Evolutionary conservation across 1,140 invertebrate genomes (phyloP).

Genomic region (Drosophila ananassae): DNA sequence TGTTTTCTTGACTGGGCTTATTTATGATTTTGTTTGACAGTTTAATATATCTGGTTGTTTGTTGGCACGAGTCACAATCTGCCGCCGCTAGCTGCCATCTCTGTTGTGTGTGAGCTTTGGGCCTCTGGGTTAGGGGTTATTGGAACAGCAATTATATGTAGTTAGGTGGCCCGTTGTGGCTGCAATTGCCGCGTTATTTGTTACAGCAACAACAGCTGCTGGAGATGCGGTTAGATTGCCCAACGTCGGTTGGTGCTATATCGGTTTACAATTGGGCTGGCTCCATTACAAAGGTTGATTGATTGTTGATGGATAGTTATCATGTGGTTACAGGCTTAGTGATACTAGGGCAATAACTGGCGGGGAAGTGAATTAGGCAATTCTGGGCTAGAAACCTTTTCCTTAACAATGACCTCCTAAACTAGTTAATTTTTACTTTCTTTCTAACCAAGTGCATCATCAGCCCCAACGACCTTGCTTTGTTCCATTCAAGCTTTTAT

Average conservation of each 20-base stretch:
- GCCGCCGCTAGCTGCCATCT: constrained; percentile 35
- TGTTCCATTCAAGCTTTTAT: constrained; percentile 41
- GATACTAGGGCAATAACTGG: neutral
- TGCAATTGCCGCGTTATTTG: constrained; percentile 33
- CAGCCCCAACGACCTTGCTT: constrained; percentile 61
- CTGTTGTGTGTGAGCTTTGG: constrained; percentile 28
- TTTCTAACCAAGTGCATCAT: constrained; percentile 20
- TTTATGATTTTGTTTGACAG: constrained; percentile 65
- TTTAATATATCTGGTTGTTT: constrained; percentile 59
- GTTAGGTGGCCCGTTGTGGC: constrained; percentile 38
- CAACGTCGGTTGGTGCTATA: constrained; percentile 42
- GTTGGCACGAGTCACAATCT: constrained; percentile 55
- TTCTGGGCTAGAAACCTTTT: neutral
- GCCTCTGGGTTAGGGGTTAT: constrained; percentile 66
- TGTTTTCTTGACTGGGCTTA: constrained; percentile 41
- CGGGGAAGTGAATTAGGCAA: too few species aligned
- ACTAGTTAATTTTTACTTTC: constrained; percentile 6
- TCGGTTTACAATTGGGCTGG: constrained; percentile 27
- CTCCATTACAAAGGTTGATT: constrained; percentile 41
- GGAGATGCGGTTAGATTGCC: constrained; percentile 55
- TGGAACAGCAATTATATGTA: constrained; percentile 67
- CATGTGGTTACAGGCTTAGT: constrained; percentile 23
- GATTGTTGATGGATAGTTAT: constrained; percentile 42
- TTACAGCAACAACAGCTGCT: constrained; percentile 35
- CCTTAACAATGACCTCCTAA: constrained; percentile 14